Base-by-base conservation (phyloP, 2,113 vertebrate species). In the Burhinus bistriatus region DNA sequence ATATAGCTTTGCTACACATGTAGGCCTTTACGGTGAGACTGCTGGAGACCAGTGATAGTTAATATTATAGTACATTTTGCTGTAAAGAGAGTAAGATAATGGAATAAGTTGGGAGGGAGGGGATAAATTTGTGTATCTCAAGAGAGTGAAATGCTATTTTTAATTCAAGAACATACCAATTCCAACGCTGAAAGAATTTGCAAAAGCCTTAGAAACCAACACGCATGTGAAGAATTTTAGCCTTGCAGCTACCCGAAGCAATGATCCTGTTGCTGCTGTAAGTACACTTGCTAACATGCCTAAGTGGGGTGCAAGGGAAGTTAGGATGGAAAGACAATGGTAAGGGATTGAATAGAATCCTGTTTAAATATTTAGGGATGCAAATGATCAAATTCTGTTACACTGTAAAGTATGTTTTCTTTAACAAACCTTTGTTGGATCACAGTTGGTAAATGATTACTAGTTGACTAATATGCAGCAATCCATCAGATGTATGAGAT, bases 141-240 rank as follows among this genome's bases (percentile, higher is more conserved):
- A 72, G 89, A 94, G 66, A 76, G 36, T 81, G 38, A 95, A 94
- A 92, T 62, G 87, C 78, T 97, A 15, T 96, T 98, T 97, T 92
- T 97, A 88, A 90, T 98, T 98, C 36, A 94, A 99, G 99, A 99
- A 99, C 98, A 99, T 99, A 97, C 99, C 99, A 14, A 99, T 99
- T 97, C 99, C 99, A 84, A 99, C 98, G 2, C 98, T 99, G 93
- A 99, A 99, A 98, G 99, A 99, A 78, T 99, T 99, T 54, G 99
- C 99, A 30, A 99, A 99, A 98, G 99, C 99, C 95, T 98, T 99
- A 98, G 99, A 99, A 98, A 98, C 92, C 83, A 99, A 99, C 98
- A 98, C 97, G 0, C 97, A 99, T 11, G 99, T 99, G 91, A 99
- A 98, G 96, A 98, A 97, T 96, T 99, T 99, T 80, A 99, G 99